phyloP scores from a whole-genome alignment of 2,113 vertebrate genomes.

The Bambusicola thoracicus region DNA sequence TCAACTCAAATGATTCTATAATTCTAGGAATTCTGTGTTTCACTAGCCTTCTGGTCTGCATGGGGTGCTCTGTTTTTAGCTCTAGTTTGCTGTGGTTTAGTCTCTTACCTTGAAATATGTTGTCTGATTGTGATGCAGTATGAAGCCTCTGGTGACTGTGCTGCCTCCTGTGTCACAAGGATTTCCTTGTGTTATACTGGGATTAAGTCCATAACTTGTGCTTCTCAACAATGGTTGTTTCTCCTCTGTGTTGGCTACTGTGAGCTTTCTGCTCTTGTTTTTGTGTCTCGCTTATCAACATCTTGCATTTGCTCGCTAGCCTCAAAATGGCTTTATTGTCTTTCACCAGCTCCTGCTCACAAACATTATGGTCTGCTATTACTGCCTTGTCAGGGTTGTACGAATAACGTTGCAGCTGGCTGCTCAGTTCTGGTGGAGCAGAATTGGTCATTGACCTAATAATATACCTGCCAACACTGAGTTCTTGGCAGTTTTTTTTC shows the following conservation, averaged over 20 bases:
- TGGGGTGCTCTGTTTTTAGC: background rate
- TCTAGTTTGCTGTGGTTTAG: background rate
- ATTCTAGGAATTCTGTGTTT: background rate
- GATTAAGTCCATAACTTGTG: background rate
- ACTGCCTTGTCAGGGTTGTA: constrained; percentile 26
- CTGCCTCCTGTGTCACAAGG: background rate
- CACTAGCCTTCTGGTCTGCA: background rate
- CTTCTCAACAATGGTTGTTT: background rate
- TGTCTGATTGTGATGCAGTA: background rate
- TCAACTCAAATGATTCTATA: too few species aligned
- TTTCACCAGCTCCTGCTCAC: background rate
- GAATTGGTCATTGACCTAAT: constrained; percentile 28
- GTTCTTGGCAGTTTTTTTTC: constrained; percentile 37
- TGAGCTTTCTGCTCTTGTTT: background rate
- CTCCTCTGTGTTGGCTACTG: background rate
- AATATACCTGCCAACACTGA: background rate
- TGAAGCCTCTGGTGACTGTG: background rate
- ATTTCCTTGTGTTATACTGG: background rate
- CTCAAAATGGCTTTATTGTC: background rate
- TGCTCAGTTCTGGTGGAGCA: constrained; percentile 5
- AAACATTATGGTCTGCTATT: background rate
- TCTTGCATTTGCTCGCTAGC: background rate
- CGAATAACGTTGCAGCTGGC: constrained; percentile 6
- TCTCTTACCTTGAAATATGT: background rate
- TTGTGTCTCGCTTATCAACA: background rate